Evolutionary conservation across 2,888 invertebrate genomes (phyloP).

Genomic region (Salticus scenicus): DNA sequence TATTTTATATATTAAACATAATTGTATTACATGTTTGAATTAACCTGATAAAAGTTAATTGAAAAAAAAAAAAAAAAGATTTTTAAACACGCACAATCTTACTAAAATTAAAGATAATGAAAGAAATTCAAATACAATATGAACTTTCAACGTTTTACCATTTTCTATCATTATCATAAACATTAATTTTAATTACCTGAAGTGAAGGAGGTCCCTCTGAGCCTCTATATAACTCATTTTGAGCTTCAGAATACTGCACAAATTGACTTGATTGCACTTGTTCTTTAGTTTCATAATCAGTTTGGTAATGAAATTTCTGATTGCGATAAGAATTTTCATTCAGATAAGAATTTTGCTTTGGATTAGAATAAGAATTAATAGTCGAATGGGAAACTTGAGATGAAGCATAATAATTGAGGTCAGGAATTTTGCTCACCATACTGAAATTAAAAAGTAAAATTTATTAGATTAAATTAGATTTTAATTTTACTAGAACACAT

Average conservation of each 20-base stretch:
- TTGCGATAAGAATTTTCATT: conserved; percentile 41
- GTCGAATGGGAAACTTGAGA: not conserved
- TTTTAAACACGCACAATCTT: no score
- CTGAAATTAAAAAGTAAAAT: conserved; percentile 22
- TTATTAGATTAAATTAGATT: no score
- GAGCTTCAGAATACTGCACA: conserved; percentile 42
- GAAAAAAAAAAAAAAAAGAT: no score
- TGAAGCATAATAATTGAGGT: conserved; percentile 24
- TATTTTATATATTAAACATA: no score
- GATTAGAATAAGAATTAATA: not conserved
- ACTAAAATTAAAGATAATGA: no score
- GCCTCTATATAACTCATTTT: conserved; percentile 60
- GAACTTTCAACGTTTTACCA: no score
- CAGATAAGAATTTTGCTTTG: conserved; percentile 31
- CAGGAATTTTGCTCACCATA: conserved; percentile 25
- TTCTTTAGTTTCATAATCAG: conserved; percentile 42
- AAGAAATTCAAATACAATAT: no score
- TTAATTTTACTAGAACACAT: no score
- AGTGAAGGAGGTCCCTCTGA: conserved; percentile 48
- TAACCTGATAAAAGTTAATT: no score
- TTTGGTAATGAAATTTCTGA: conserved; percentile 55
- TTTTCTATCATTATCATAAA: no score
- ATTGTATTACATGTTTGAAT: no score
- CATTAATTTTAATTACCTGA: no score
- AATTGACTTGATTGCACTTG: conserved; percentile 54